These are phyloP conservation scores for Champsocephalus gunnari DNA, from an alignment of 2,797 vertebrate species.

Conservation along the genomic window DNA sequence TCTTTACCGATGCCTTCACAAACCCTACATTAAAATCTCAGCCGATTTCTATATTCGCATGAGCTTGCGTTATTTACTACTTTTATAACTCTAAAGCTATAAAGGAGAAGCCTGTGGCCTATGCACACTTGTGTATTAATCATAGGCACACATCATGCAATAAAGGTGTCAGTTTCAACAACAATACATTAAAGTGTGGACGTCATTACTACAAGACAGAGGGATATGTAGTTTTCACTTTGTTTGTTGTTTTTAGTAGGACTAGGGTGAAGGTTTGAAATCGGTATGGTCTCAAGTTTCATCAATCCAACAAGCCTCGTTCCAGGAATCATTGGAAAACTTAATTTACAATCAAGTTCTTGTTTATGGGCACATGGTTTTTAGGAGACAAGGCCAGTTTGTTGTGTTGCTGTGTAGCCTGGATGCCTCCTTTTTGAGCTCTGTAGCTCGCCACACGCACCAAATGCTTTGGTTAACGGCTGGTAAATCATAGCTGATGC, in stretches of 20 bases:
- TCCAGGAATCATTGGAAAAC: too few species aligned
- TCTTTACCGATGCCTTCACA: constrained; percentile 33
- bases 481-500: constrained; percentile 18
- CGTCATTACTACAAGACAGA: neutral
- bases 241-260: neutral
- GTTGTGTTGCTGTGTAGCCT: neutral
- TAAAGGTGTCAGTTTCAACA: neutral
- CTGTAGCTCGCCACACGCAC: neutral
- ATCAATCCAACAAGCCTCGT: too few species aligned
- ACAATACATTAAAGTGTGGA: too few species aligned
- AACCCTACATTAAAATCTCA: constrained; percentile 41
- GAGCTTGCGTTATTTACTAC: neutral
- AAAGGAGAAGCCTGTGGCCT: neutral
- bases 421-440: neutral
- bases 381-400: too few species aligned
- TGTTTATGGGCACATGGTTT: too few species aligned
- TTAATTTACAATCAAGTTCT: too few species aligned
- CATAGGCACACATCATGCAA: neutral
- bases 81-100: neutral
- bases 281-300: neutral
- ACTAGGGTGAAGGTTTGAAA: neutral
- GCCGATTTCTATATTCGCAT: neutral
- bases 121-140: neutral
- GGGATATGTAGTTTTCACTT: neutral
- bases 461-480: neutral